phyloP scores from a whole-genome alignment of 2,888 invertebrate genomes.

The Muschampia plurimacula region DNA sequence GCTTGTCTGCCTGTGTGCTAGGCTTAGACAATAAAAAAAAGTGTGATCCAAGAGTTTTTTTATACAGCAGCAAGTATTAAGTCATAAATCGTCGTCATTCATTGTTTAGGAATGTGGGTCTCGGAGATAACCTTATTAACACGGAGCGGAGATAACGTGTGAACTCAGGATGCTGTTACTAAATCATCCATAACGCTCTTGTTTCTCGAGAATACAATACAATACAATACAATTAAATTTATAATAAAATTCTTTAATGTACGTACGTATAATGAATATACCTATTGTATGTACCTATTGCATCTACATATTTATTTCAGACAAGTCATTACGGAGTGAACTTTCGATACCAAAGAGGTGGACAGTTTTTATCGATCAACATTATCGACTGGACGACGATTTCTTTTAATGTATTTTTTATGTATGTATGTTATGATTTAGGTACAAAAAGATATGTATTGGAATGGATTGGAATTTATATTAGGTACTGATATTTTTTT shows the following conservation, averaged over 20 bases:
- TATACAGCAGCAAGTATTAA: slow-evolving; percentile 1
- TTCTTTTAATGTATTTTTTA: too few species aligned
- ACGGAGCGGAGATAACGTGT: slow-evolving; percentile 32
- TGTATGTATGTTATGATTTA: too few species aligned
- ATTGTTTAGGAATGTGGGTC: slow-evolving; percentile 44
- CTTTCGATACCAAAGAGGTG: too few species aligned
- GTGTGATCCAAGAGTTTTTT: background rate
- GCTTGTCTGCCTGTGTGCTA: too few species aligned
- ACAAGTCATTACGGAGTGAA: too few species aligned
- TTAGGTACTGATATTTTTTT: too few species aligned
- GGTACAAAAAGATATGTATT: too few species aligned
- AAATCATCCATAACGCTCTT: slow-evolving; percentile 18
- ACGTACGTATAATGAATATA: background rate
- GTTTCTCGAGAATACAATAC: slow-evolving; percentile 10
- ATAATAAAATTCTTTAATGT: background rate
- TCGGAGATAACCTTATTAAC: slow-evolving; percentile 49
- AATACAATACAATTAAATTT: background rate
- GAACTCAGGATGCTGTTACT: slow-evolving; percentile 30
- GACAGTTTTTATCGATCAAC: too few species aligned
- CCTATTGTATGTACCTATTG: too few species aligned
- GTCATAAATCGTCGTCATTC: slow-evolving; percentile 7
- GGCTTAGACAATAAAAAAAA: background rate
- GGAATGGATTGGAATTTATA: too few species aligned
- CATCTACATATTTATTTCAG: too few species aligned
- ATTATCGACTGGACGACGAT: too few species aligned